These are phyloP conservation scores for Ceryle rudis DNA, from an alignment of 2,797 vertebrate genomes.

Conservation along the genomic window DNA sequence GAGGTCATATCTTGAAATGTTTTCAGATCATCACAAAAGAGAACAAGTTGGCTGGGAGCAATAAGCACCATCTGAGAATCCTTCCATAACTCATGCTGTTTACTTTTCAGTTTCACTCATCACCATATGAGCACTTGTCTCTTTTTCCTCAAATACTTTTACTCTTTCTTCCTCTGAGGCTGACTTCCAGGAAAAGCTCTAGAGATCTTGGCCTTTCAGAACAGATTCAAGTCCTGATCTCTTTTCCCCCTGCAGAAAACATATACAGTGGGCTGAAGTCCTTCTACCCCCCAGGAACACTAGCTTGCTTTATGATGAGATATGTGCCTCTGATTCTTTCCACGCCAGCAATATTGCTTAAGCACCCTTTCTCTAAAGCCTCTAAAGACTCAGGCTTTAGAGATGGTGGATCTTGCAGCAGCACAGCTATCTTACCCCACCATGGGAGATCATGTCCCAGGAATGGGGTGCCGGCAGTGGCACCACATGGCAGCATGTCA, in stretches of 20 bases:
- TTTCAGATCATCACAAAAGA: conserved; percentile 19
- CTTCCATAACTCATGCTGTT: not conserved
- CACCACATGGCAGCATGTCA: not conserved
- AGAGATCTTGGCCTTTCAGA: not conserved
- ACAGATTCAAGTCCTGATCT: not conserved
- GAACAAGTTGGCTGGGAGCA: conserved; percentile 24
- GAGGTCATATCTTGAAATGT: not conserved
- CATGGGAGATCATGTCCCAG: not conserved
- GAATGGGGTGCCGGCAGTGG: not conserved
- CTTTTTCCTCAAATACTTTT: not conserved
- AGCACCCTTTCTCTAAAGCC: not conserved
- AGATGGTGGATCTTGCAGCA: not conserved
- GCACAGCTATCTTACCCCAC: not conserved
- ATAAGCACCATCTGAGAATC: conserved; percentile 23
- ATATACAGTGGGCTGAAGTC: not conserved
- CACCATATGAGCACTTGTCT: not conserved
- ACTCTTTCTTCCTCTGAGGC: not conserved
- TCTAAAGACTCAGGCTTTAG: not conserved
- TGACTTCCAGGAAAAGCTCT: not conserved
- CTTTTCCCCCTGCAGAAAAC: not conserved
- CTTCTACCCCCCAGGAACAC: not conserved
- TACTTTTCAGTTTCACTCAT: not conserved
- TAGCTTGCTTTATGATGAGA: not conserved
- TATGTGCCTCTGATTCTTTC: not conserved
- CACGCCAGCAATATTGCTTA: not conserved